Percentiles rank a stretch among this genome's conserved stretches.
phyloP scores from a whole-genome alignment of 2,888 invertebrate species.

The Philonicus albiceps region DNA sequence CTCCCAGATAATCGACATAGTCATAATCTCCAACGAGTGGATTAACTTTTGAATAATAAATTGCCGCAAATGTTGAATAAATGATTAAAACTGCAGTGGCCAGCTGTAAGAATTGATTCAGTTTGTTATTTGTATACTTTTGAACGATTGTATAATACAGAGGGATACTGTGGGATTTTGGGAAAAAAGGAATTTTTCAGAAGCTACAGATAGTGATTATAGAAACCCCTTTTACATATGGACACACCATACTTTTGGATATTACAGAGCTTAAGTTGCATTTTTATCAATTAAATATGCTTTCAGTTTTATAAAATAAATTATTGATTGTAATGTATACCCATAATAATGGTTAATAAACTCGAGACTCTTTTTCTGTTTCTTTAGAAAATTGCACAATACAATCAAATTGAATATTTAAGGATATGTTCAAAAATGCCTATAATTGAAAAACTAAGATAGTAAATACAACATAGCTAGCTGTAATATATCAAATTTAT shows the following conservation, averaged over 20 bases:
- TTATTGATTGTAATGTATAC: neutral
- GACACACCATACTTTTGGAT: neutral
- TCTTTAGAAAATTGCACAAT: no score
- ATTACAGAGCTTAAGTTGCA: neutral
- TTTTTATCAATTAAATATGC: neutral
- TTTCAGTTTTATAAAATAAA: neutral
- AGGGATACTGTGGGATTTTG: neutral
- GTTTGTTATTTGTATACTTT: neutral
- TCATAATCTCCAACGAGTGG: slow-evolving; percentile 81
- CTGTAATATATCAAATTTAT: no score
- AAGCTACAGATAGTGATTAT: neutral
- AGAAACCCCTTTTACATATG: neutral
- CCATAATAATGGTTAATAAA: neutral
- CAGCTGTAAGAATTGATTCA: slow-evolving; percentile 66
- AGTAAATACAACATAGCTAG: no score
- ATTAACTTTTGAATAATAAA: slow-evolving; percentile 88
- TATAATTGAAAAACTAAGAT: no score
- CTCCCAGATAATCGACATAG: slow-evolving; percentile 75
- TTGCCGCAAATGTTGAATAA: slow-evolving; percentile 85
- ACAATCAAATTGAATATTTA: no score
- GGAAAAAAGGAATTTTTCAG: neutral
- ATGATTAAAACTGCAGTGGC: slow-evolving; percentile 81
- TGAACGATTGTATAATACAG: neutral
- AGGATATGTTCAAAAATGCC: no score
- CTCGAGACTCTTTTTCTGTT: no score